Evolutionary conservation across 2,113 vertebrate species (phyloP).

Genomic region (Amphiprion percula): DNA sequence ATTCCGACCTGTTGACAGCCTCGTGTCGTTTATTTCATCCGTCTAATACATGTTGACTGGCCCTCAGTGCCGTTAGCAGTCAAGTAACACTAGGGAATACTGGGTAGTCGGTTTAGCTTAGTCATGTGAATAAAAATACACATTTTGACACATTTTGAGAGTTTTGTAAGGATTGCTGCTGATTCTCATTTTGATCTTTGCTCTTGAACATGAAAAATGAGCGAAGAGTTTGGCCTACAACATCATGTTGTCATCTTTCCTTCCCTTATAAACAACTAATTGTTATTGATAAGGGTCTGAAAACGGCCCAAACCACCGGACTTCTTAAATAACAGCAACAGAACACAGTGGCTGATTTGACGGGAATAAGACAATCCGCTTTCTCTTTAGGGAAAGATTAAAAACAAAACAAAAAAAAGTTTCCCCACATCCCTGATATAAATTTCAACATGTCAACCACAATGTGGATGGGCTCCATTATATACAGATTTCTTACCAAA

Average conservation of each 20-base stretch:
- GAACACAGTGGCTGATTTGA: constrained; percentile 27
- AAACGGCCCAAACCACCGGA: not conserved
- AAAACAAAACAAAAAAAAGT: constrained; percentile 26
- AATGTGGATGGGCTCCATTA: constrained; percentile 43
- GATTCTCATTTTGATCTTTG: constrained; percentile 1
- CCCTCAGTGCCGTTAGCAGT: constrained; percentile 11
- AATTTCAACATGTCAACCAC: constrained; percentile 40
- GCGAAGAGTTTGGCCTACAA: not conserved
- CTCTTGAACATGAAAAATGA: not conserved
- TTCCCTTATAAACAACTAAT: not conserved
- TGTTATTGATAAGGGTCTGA: not conserved
- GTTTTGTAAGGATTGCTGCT: constrained; percentile 14
- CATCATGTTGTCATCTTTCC: not conserved
- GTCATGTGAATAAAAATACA: constrained; percentile 11
- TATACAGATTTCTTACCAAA: constrained; percentile 50
- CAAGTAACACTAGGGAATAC: constrained; percentile 36
- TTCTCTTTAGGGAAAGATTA: constrained; percentile 3
- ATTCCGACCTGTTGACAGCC: constrained; percentile 47
- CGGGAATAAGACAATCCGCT: constrained; percentile 10
- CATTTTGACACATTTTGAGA: not conserved
- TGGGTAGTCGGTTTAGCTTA: constrained; percentile 20
- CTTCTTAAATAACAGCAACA: constrained; percentile 21
- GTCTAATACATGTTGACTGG: constrained; percentile 23
- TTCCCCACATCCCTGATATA: constrained; percentile 42
- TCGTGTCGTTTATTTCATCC: constrained; percentile 25